Conservation (phyloP, 53 echinoderm and acorn worm genomes). For the Holothuria leucospilota region DNA sequence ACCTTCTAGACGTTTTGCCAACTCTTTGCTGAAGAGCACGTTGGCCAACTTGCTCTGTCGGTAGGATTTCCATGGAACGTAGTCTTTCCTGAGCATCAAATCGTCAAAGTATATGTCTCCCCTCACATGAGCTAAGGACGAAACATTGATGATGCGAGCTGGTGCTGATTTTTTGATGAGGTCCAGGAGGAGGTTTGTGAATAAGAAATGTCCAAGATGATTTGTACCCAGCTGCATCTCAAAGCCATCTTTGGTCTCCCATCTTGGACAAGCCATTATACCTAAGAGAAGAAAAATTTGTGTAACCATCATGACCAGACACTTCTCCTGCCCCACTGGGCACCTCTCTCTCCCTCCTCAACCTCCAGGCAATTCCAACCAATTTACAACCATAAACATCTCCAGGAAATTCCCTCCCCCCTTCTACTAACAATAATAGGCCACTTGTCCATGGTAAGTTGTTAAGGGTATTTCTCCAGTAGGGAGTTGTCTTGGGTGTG, state of each 20-base stretch:
- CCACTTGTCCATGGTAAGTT: too few species aligned
- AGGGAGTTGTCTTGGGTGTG: too few species aligned
- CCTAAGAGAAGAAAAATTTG: constrained; percentile 46
- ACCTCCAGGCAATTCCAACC: too few species aligned
- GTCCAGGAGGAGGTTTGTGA: constrained; percentile 91
- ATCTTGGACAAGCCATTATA: constrained; percentile 71
- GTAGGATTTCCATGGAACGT: constrained; percentile 46
- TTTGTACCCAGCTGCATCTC: constrained; percentile 91
- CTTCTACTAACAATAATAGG: too few species aligned
- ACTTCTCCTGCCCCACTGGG: too few species aligned
- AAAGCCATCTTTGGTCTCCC: constrained; percentile 86
- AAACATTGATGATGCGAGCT: constrained; percentile 66
- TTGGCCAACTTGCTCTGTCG: constrained; percentile 82
- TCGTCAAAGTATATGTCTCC: constrained; percentile 66
- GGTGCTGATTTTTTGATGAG: constrained; percentile 79
- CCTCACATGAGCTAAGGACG: constrained; percentile 47
- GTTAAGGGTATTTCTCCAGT: too few species aligned
- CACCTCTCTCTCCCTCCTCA: too few species aligned
- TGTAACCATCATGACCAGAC: too few species aligned
- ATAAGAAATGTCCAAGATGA: constrained; percentile 88
- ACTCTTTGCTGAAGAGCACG: constrained; percentile 75
- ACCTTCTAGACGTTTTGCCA: constrained; percentile 72
- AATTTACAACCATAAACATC: too few species aligned
- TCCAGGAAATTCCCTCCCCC: too few species aligned
- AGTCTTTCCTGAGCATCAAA: constrained; percentile 36